Evolutionary conservation across 1,140 invertebrate species (phyloP).

Genomic region (Cydia fagiglandana): DNA sequence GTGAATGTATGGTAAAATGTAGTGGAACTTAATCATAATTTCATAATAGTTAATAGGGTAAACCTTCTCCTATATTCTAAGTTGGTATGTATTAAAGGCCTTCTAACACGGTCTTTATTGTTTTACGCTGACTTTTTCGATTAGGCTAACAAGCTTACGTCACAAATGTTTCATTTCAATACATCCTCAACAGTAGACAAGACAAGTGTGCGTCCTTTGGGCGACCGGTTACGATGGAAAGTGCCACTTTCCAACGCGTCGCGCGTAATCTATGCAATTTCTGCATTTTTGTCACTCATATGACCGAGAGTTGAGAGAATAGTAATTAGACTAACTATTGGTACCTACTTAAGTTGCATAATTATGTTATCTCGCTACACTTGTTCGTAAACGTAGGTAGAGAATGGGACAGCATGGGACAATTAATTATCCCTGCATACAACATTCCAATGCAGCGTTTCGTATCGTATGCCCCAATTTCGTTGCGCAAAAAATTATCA

Average conservation of each 20-base stretch:
- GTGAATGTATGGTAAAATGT: no score
- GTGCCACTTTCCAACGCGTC: constrained; percentile 55
- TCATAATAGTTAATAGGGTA: no score
- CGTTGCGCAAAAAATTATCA: no score
- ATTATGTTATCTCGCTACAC: not conserved
- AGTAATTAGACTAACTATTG: not conserved
- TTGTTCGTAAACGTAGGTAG: no score
- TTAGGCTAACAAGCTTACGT: not conserved
- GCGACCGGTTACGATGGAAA: constrained; percentile 49
- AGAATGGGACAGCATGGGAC: no score
- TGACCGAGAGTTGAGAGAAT: constrained; percentile 10
- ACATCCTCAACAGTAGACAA: constrained; percentile 32
- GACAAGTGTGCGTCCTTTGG: constrained; percentile 41
- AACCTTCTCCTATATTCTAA: no score
- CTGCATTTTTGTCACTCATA: constrained; percentile 26
- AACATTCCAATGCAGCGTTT: no score
- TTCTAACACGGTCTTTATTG: not conserved
- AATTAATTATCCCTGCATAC: no score
- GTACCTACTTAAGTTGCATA: not conserved
- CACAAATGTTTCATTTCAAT: not conserved
- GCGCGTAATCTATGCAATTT: constrained; percentile 34
- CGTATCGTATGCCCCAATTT: no score
- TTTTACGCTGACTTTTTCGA: constrained; percentile 6
- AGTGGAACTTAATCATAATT: no score
- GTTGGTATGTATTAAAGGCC: no score